Evolutionary conservation across 2,797 vertebrate genomes (phyloP), one percentile per base, ranked within the genome.

Genomic region (Hoplostethus mediterraneus): DNA sequence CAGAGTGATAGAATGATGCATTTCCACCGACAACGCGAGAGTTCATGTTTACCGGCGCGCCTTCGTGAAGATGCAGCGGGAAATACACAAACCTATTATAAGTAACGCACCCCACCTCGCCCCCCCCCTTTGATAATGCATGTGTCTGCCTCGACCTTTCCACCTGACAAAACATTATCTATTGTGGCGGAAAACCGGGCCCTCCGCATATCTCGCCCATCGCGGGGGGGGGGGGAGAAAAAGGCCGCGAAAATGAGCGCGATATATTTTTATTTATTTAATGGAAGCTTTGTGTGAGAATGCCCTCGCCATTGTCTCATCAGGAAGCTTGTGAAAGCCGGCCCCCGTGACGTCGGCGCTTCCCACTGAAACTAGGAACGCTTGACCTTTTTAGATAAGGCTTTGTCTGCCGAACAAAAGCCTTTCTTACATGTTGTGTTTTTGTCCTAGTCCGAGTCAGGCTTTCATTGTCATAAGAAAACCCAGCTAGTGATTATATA

Each of bases 351-450:
- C 75, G 85, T 90, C 84, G 83, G 79, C 74, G 67, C 75, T 81
- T 85, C 78, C 77, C 84, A 77, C 82, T 72, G 77, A 74, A 71
- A 71, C 77, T 61, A 82, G 85, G 79, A 93, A 83, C 84, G 86
- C 67, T 87, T 91, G 91, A 94, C 90, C 87, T 94, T 93, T 90
- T 84, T 66, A 87, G 87, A 92, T 88, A 89, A 90, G 89, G 75
- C 86, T 86, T 91, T 90, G 88, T 92, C 69, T 87, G 30, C 53
- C 61, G 78, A 90, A 93, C 89, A 92, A 92, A 93, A 80, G 83
- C 40, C 77, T 91, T 89, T 89, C 71, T 93, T 87, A 77, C 61
- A 81, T 89, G 82, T 86, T 81, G 78, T 76, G 83, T 75, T 62
- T 82, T 83, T 79, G 51, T 80, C 61, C 58, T 28, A 30, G 52